Evolutionary conservation across 2,797 vertebrate species (phyloP), one percentile per base, ranked within the genome.

Genomic region (Peromyscus melanophrys): DNA sequence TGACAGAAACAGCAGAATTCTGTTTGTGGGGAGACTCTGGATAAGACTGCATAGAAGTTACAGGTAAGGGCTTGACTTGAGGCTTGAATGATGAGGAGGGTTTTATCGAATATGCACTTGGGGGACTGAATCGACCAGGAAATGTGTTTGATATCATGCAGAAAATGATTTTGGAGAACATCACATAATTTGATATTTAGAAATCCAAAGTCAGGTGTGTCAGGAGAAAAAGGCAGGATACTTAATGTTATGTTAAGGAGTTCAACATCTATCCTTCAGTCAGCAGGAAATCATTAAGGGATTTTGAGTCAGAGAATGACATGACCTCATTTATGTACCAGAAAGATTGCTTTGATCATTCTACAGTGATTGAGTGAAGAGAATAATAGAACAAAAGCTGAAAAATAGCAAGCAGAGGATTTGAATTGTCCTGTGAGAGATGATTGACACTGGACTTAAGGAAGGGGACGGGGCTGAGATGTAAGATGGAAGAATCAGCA

Each of bases 291-390:
- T 59, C 67, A 84, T 69, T 43, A 75, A 93, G 21, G 27, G 49
- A 89, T 93, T 83, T 77, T 75, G 59, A 88, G 67, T 27, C 61
- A 92, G 40, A 11, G 34, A 87, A 75, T 90, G 88, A 57, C 43
- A 84, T 25, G 55, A 78, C 40, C 61, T 94, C 73, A 92, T 78
- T 88, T 67, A 85, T 40, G 80, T 57, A 63, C 73, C 82, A 46
- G 4, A 88, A 95, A 90, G 57, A 80, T 92, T 85, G 7, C 16
- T 55, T 57, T 85, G 37, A 75, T 81, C 34, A n/a, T 46, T 90
- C 61, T 46, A 2, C 13, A 55, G n/a, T 82, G 61, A 89, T 27
- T 69, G 23, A 82, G 71, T 78, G 77, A 88, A 49, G 49, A 95
- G 65, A 95, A n/a, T n/a, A 65, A 13, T 52, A 63, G 81, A 88